Percentiles rank a stretch among this genome's conserved stretches.
These are phyloP conservation scores for Ephestia elutella DNA, from an alignment of 1,140 invertebrate genomes.

Conservation along the genomic window DNA sequence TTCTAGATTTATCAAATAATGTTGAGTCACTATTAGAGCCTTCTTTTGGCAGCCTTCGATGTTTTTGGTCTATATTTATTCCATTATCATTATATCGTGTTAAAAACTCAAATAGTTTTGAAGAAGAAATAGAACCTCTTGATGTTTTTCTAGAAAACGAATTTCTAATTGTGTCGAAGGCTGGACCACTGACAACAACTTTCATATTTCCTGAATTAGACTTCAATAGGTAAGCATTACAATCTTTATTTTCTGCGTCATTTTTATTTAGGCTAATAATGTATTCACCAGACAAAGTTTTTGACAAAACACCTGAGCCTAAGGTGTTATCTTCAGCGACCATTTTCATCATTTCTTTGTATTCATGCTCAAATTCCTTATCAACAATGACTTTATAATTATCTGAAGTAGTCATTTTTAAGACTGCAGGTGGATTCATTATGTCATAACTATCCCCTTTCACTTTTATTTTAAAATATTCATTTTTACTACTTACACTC, in stretches of 20 bases:
- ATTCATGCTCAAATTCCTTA: slow-evolving; percentile 49
- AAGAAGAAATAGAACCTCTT: slow-evolving; percentile 1
- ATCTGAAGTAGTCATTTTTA: slow-evolving; percentile 31
- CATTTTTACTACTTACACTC: not conserved
- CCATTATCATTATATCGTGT: not conserved
- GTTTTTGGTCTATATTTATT: slow-evolving; percentile 14
- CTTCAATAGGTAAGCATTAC: slow-evolving; percentile 40
- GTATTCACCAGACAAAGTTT: slow-evolving; percentile 20
- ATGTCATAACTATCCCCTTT: slow-evolving; percentile 17
- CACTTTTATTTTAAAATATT: slow-evolving; percentile 27
- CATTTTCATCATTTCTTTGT: slow-evolving; percentile 30
- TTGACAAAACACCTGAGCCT: slow-evolving; percentile 27
- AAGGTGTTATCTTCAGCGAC: slow-evolving; percentile 23
- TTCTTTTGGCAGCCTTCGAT: not conserved
- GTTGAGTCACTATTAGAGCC: slow-evolving; percentile 35
- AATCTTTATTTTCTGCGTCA: slow-evolving; percentile 4
- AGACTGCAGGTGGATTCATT: slow-evolving; percentile 27
- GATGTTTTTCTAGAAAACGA: not conserved
- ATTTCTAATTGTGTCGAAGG: slow-evolving; percentile 11
- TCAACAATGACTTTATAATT: slow-evolving; percentile 46
- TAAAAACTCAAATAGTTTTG: slow-evolving; percentile 6
- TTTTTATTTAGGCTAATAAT: not conserved
- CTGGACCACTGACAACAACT: slow-evolving; percentile 27
- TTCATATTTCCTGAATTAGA: slow-evolving; percentile 40
- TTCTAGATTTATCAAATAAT: slow-evolving; percentile 28